A percentile compares a stretch with the other conserved stretches of the same genome.
Conservation (phyloP, 2,113 vertebrate species). For the Pedetes capensis region DNA sequence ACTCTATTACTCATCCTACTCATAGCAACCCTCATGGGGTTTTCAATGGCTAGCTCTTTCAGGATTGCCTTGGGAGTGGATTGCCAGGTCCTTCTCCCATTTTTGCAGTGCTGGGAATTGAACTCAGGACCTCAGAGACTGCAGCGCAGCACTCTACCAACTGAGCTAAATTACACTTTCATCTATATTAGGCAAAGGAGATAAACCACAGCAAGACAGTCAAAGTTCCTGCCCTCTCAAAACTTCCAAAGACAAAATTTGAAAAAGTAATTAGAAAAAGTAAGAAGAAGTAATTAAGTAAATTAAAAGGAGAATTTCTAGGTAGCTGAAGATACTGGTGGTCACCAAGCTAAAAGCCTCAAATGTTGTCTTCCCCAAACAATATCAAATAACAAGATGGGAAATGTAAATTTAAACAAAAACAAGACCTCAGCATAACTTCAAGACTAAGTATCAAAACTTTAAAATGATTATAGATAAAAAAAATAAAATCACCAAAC, state of each 20-base stretch:
- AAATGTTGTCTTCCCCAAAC: background rate
- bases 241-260: background rate
- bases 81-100: too few relatives aligned
- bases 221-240: background rate
- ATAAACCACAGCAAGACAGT: background rate
- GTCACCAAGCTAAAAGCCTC: background rate
- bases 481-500: background rate
- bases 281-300: background rate
- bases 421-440: background rate
- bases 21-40: too few relatives aligned
- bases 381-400: background rate
- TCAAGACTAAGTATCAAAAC: background rate
- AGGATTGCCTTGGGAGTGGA: too few relatives aligned
- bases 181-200: background rate
- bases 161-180: too few relatives aligned
- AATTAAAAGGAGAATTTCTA: constrained; percentile 12
- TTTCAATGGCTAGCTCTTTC: too few relatives aligned
- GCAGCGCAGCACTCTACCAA: too few relatives aligned
- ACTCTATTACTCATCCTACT: too few relatives aligned
- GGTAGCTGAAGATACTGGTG: background rate
- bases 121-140: too few relatives aligned
- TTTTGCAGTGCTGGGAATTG: too few relatives aligned
- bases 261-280: background rate
- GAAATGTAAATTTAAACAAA: background rate
- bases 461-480: background rate